Base-by-base conservation (phyloP, 2,797 vertebrate species). In the Tragopan temminckii region DNA sequence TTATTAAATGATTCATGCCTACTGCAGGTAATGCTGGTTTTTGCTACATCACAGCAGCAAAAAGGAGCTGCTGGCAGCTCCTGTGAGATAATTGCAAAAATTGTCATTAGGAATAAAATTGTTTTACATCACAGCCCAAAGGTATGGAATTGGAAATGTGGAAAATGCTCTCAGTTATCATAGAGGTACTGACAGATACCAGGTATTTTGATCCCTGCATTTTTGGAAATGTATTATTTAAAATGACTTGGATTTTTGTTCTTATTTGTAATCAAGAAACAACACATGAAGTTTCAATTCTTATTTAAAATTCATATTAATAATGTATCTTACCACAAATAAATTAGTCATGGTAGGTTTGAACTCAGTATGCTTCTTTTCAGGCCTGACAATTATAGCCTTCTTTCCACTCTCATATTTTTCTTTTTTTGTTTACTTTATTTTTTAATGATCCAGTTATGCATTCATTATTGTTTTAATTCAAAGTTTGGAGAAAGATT, bases 281-380 rank as follows among this genome's bases (percentile, higher is more conserved):
- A 95, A 62, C n/a, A 57, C n/a, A 48, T 23, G 29, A 83, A 31
- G 45, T 46, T 82, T 83, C n/a, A 33, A 18, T 52, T 55, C 24
- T 83, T 88, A 77, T 81, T 74, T 80, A 85, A 77, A 89, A 91
- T 80, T 63, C 67, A 31, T 46, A 75, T 80, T 84, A 88, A 84
- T 87, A 89, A 70, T 87, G 8, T 48, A 63, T 78, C 45, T 76
- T 95, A 48, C 46, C 36, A 42, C 42, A 87, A 36, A 24, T 82
- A 86, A 94, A 90, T 90, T 71, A 87, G 38, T 80, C 38, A 79
- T 23, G 61, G 69, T 80, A 66, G 40, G 38, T 87, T 88, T 96
- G 87, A 92, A 90, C 25, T 93, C 80, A 57, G 20, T 72, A 52
- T 48, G 27, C 15, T 77, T 29, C 33, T 75, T 93, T 84, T 81